phyloP scores from a whole-genome alignment of 2,113 vertebrate genomes.

The Platysternon megacephalum region DNA sequence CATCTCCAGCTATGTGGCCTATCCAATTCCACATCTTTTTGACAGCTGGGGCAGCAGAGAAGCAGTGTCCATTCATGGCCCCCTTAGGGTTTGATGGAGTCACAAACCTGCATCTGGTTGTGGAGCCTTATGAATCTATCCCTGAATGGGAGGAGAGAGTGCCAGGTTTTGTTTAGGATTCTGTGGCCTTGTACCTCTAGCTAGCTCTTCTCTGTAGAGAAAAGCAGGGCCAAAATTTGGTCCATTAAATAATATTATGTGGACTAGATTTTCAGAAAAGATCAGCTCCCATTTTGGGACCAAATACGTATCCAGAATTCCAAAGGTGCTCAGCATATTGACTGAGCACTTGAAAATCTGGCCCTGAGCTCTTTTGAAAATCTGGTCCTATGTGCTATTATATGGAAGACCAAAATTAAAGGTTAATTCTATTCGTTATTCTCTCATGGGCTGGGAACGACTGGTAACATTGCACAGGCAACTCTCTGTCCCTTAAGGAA shows the following conservation, averaged over 20 bases:
- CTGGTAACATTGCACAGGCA: not conserved
- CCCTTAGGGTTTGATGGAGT: not conserved
- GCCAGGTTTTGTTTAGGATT: not conserved
- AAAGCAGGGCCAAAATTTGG: not conserved
- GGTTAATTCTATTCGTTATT: slow-evolving; percentile 32
- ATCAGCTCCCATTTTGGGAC: not conserved
- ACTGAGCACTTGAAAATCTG: not conserved
- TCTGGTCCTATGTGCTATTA: not conserved
- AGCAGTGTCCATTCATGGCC: not conserved
- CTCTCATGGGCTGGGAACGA: not conserved
- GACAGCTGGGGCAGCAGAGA: not conserved
- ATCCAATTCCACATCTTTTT: not conserved
- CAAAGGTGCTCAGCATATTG: not conserved
- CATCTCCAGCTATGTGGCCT: not conserved
- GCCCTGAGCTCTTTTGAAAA: not conserved
- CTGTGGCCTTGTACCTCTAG: not conserved
- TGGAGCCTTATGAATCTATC: not conserved
- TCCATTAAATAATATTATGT: not conserved
- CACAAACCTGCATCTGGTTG: not conserved
- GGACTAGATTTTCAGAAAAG: not conserved
- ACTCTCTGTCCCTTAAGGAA: not conserved
- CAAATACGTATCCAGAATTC: not conserved
- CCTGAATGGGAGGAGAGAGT: not conserved
- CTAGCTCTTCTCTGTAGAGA: fast-evolving
- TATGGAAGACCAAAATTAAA: slow-evolving; percentile 24